These are phyloP conservation scores for Drosophila burlai DNA, from an alignment of 1,140 invertebrate species.

Conservation along the genomic window DNA sequence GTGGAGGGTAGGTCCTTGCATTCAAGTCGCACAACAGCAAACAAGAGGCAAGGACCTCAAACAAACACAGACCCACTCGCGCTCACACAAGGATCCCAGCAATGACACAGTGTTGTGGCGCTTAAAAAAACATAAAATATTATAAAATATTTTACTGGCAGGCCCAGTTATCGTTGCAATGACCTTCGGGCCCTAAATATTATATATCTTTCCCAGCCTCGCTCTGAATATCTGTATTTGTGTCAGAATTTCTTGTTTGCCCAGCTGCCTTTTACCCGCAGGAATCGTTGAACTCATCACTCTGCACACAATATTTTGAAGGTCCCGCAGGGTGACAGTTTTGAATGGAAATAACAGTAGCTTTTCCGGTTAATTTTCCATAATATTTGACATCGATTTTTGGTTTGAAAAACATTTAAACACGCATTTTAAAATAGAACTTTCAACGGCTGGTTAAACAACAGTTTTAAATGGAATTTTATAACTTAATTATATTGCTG, in stretches of 20 bases:
- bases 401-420: not conserved
- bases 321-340: slow-evolving; percentile 3
- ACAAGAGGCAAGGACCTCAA: slow-evolving; percentile 57
- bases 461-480: not conserved
- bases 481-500: not conserved
- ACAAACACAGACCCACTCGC: slow-evolving; percentile 31
- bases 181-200: slow-evolving; percentile 40
- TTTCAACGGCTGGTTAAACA: not conserved
- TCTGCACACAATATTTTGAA: not conserved
- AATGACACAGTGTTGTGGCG: slow-evolving; percentile 35
- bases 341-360: slow-evolving; percentile 1
- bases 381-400: not conserved
- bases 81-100: slow-evolving; percentile 5
- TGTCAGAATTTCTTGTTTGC: slow-evolving; percentile 30
- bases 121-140: slow-evolving; percentile 69
- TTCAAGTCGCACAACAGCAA: slow-evolving; percentile 47
- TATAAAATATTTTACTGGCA: slow-evolving; percentile 76
- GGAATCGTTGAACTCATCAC: slow-evolving; percentile 18
- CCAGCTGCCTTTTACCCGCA: slow-evolving; percentile 34
- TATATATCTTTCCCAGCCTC: slow-evolving; percentile 1
- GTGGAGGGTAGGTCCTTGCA: slow-evolving; percentile 56
- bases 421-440: not conserved
- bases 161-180: slow-evolving; percentile 58
- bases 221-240: slow-evolving; percentile 15
- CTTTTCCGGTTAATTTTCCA: slow-evolving; percentile 17